These are phyloP conservation scores for Troglohyphantes excavatus DNA, from an alignment of 2,888 invertebrate genomes.

Conservation along the genomic window DNA sequence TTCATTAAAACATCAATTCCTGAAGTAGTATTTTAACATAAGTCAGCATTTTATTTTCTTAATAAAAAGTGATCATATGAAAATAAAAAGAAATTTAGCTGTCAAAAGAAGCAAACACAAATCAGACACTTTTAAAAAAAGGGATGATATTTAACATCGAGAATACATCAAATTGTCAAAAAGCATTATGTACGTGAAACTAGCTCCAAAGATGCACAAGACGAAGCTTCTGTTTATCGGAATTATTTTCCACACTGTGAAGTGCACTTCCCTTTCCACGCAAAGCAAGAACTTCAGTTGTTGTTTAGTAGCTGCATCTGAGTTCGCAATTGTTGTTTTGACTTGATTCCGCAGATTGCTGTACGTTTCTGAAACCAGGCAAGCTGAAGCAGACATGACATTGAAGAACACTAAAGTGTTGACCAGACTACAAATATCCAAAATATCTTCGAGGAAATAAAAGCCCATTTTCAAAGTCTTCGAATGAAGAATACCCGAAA, in stretches of 20 bases:
- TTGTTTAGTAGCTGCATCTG: neutral
- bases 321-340: too few relatives aligned
- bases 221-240: slow-evolving; percentile 38
- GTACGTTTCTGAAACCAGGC: neutral
- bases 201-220: neutral
- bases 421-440: neutral
- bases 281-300: neutral
- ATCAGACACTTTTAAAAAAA: too few relatives aligned
- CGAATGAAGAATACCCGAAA: too few relatives aligned
- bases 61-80: too few relatives aligned
- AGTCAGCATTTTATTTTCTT: too few relatives aligned
- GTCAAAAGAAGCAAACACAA: too few relatives aligned
- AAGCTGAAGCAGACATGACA: neutral
- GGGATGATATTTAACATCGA: too few relatives aligned
- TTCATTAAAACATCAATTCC: too few relatives aligned
- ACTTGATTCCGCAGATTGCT: neutral
- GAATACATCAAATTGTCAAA: neutral
- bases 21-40: too few relatives aligned
- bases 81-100: too few relatives aligned
- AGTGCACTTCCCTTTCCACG: neutral
- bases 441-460: too few relatives aligned
- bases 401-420: neutral
- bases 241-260: slow-evolving; percentile 26
- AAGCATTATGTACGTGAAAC: slow-evolving; percentile 8
- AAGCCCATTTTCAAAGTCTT: too few relatives aligned